Conservation (phyloP, 2,113 vertebrate species). For the Silurus glanis region DNA sequence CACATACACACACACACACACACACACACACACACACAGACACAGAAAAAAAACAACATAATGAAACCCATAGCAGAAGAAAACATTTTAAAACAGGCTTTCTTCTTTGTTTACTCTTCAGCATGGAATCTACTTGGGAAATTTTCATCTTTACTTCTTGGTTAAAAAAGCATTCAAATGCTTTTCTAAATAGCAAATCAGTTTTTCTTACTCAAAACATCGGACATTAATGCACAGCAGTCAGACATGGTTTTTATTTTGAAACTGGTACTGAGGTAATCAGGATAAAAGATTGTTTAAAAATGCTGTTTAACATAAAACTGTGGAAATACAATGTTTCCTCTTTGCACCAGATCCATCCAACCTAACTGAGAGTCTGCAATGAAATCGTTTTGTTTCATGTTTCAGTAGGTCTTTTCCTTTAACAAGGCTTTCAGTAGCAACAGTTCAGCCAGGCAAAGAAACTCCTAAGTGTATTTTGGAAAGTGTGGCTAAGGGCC, state of each 20-base stretch:
- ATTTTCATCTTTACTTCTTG: background rate
- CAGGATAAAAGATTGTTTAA: constrained; percentile 20
- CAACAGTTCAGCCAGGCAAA: constrained; percentile 31
- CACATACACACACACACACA: too few species aligned
- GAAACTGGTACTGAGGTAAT: background rate
- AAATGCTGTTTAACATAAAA: constrained; percentile 45
- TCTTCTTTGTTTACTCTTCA: background rate
- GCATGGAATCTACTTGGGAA: constrained; percentile 24
- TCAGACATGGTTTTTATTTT: background rate
- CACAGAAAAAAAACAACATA: constrained; percentile 6
- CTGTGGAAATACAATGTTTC: constrained; percentile 62
- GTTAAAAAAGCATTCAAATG: background rate
- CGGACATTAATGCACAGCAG: background rate
- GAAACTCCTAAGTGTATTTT: constrained; percentile 40
- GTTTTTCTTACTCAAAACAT: background rate
- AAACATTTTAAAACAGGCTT: background rate
- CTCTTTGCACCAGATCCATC: constrained; percentile 55
- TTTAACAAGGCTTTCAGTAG: constrained; percentile 42
- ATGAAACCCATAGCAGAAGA: constrained; percentile 22
- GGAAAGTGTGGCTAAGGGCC: constrained; percentile 50
- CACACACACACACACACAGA: too few species aligned
- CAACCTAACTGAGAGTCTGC: constrained; percentile 45
- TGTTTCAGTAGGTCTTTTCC: constrained; percentile 45
- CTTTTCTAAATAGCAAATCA: background rate
- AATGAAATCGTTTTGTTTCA: constrained; percentile 51